Evolutionary conservation across 2,888 invertebrate species (phyloP), one percentile per base, ranked within the genome.

Genomic region (Scaptomyza tumidula): DNA sequence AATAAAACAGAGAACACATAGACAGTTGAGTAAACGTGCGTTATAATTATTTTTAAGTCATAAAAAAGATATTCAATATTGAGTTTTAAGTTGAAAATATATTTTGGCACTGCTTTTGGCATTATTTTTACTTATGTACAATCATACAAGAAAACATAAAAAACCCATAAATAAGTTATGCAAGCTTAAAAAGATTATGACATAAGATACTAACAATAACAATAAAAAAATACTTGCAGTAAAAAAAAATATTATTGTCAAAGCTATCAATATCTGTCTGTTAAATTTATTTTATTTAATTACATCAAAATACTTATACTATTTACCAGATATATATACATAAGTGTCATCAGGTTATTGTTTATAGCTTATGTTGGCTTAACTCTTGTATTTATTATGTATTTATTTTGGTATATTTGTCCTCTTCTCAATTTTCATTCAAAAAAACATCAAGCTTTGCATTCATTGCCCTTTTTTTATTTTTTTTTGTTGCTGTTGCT

Each of bases 381-480:
- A 5, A 35, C 13, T 16, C 9, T 49, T 52, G n/a, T 27, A 16
- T 65, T 58, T 45, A 33, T 46, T 33, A 46, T 39, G 19, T 14
- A 55, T 24, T 37, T 16, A 19, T 49, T 11, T n/a, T 33, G 10
- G 7, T 14, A 56, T 45, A 37, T 31, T 54, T 14, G 11, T 10
- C 1, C 16, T 13, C 19, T 39, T 9, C 27, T 33, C 46, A 37
- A 49, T 43, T 55, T 44, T 16, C 14, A 6, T 7, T 24, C 19
- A 31, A 62, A 69, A 57, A 57, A 49, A 37, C 60, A 64, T 55
- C 45, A 29, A 43, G 58, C 43, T 56, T 48, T 59, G 58, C 43
- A 54, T 53, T 63, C 48, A 33, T 49, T 49, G 11, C 39, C 14
- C 14, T 50, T 19, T 16, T n/a, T n/a, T n/a, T n/a, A n/a, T n/a